Evolutionary conservation across 2,113 vertebrate species (phyloP), one percentile per base, ranked within the genome.

Genomic region (Nettapus auritus): DNA sequence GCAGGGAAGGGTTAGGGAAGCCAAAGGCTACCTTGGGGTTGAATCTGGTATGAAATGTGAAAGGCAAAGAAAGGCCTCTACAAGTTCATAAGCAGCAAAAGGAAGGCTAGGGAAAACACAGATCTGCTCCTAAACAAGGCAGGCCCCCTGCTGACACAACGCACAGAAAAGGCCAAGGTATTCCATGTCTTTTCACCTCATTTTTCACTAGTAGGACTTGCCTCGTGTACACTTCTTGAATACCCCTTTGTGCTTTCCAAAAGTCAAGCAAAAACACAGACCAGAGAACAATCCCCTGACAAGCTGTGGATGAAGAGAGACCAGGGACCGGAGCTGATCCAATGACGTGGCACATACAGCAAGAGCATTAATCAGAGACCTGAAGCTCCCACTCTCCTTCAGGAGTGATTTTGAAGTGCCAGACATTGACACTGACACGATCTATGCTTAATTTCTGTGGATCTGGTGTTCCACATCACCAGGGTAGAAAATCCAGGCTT

Each of bases 371-470:
- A 57, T 16, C 42, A 74, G 44, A 82, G 40, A 80, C 23, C 26
- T 15, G 55, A 44, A 55, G 78, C 48, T 91, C 50, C 44, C 52
- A 13, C 20, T 57, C 15, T 71, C 28, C 34, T 85, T 64, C 10
- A 5, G 31, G 22, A 89, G 29, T 87, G 67, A 75, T 28, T 36
- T 5, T 71, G 0, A 70, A 71, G 23, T n/a, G 62, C 5, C 74
- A 64, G 48, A 69, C 48, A 44, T 3, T 0, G 1, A 64, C 17
- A 48, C 36, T 91, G 42, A 70, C n/a, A 60, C 0, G 0, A 89
- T 17, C 20, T 34, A 38, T 60, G 52, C 18, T 36, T 77, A 21
- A 74, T 46, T 75, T 86, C 42, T 17, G 33, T 59, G 31, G 11
- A 20, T 70, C 21, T 44, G 42, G 8, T 60, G 31, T 25, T 80